These are phyloP conservation scores for Pithys albifrons DNA, from an alignment of 2,113 vertebrate species.

Conservation along the genomic window DNA sequence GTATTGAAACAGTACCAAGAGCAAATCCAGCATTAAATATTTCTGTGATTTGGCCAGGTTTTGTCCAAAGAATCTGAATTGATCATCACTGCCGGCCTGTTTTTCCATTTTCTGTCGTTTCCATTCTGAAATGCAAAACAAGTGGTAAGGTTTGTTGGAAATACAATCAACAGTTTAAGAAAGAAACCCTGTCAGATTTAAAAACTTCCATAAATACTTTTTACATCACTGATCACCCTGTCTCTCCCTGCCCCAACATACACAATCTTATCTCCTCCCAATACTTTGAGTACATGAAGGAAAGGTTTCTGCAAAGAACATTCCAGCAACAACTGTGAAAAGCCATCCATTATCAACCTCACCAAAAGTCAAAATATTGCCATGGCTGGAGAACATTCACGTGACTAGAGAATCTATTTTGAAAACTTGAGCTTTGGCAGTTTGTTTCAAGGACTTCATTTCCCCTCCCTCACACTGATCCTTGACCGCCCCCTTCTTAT, in stretches of 20 bases:
- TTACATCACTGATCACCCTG: background rate
- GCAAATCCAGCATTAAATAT: slow-evolving; percentile 63
- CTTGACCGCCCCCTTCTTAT: background rate
- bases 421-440: background rate
- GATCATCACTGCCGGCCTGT: slow-evolving; percentile 84
- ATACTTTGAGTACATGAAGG: background rate
- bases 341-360: background rate
- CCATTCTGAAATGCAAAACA: slow-evolving; percentile 82
- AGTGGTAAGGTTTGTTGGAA: background rate
- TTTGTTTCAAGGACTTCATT: background rate
- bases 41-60: slow-evolving; percentile 32
- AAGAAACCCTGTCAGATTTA: background rate
- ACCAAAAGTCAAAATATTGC: background rate
- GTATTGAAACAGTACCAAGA: slow-evolving; percentile 67
- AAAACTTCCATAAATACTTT: background rate
- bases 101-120: slow-evolving; percentile 93
- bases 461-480: background rate
- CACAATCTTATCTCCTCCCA: background rate
- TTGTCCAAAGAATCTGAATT: background rate
- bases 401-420: background rate
- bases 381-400: background rate
- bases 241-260: background rate
- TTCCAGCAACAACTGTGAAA: background rate
- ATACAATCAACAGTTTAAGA: background rate
- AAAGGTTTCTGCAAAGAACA: background rate